Evolutionary conservation across 2,113 vertebrate genomes (phyloP), one percentile per base, ranked within the genome.

Genomic region (Psettodes erumei): DNA sequence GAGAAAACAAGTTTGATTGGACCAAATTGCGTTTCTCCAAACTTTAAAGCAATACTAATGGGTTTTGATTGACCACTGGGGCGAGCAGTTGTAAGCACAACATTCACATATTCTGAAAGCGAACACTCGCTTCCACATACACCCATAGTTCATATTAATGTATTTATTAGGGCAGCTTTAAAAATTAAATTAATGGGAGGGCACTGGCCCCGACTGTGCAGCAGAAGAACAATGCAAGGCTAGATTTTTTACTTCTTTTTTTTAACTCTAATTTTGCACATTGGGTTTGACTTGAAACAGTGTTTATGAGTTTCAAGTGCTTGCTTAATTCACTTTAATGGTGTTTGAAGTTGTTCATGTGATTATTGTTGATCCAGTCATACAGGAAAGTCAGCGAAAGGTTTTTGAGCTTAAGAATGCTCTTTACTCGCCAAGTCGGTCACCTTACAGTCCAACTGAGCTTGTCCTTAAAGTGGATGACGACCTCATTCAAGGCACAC

Each of bases 401-500:
- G 40, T 45, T 81, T 40, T 3, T 25, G 53, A 9, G 59, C 23
- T 72, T 37, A 59, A 8, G 63, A 77, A 28, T 16, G 35, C 59
- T 62, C 8, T 48, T 19, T 7, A 58, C 32, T 71, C 5, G 32
- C 45, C 62, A 79, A 75, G 56, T 75, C 60, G 21, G 61, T 47
- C 42, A 40, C 7, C 33, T 50, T 3, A 23, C 37, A 70, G 1
- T 42, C 40, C 63, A 47, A 0, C 40, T 35, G 25, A 59, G 42
- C 48, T 6, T 11, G 27, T 30, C 28, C 51, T 58, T 43, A 58
- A 72, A 64, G n/a, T 50, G 18, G 25, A 50, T 35, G 25, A 48
- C 18, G 65, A 64, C 76, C 42, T 83, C 50, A 60, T 55, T 37
- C 15, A 19, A 71, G 62, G 27, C 33, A 53, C 64, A 61, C 69